A percentile compares a stretch with the other conserved stretches of the same genome.
Evolutionary conservation across 1,140 invertebrate species (phyloP).

Genomic region (Tyrophagus putrescentiae): DNA sequence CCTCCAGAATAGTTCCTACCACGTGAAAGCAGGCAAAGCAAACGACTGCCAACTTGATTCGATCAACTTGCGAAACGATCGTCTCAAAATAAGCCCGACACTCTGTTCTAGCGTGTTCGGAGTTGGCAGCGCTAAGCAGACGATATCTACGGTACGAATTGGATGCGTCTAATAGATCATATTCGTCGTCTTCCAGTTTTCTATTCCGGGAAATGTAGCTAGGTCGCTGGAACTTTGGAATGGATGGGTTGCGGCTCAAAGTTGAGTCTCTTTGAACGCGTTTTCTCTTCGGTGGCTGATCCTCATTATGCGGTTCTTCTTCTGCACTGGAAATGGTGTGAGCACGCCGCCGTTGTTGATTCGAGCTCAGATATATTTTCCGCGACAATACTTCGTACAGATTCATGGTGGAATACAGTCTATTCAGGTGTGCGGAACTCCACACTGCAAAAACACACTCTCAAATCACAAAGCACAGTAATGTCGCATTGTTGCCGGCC

Average conservation of each 20-base stretch:
- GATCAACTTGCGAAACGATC: conserved; percentile 2
- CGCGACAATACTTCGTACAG: not conserved
- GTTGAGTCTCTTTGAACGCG: not conserved
- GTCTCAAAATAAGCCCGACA: conserved; percentile 5
- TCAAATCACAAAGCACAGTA: no score
- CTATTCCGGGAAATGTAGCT: not conserved
- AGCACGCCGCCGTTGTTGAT: not conserved
- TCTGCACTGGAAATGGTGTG: not conserved
- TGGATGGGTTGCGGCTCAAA: not conserved
- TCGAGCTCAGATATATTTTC: conserved; percentile 2
- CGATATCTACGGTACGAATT: conserved; percentile 6
- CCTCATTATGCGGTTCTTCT: not conserved
- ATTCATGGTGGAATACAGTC: not conserved
- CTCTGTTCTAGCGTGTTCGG: not conserved
- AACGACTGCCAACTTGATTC: conserved; percentile 4
- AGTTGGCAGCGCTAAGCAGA: not conserved
- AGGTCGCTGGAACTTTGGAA: not conserved
- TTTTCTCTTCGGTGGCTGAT: not conserved
- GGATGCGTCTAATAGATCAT: not conserved
- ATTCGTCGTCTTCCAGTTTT: not conserved
- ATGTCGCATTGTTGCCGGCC: no score
- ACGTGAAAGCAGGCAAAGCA: not conserved
- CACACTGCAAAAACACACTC: no score
- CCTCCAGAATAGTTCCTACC: not conserved
- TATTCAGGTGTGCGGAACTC: no score